phyloP scores from a whole-genome alignment of 2,797 vertebrate species.

The Lepilemur septentrionalis region DNA sequence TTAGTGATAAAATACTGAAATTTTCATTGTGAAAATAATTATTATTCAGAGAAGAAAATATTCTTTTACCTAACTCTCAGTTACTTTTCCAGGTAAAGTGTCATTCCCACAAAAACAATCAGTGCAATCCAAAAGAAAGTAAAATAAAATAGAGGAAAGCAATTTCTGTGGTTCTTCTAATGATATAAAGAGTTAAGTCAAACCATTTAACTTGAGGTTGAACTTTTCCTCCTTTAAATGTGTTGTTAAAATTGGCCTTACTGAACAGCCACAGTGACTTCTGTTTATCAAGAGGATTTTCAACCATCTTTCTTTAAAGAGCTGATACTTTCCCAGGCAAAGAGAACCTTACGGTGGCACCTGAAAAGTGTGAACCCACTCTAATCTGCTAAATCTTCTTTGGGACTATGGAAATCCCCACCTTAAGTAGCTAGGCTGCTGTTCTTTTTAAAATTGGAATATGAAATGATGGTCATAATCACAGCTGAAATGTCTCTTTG shows the following conservation, averaged over 20 bases:
- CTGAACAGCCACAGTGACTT: conserved; percentile 29
- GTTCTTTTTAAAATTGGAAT: conserved; percentile 59
- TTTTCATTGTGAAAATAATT: conserved; percentile 76
- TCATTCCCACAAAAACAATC: conserved; percentile 75
- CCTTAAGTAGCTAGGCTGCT: conserved; percentile 59
- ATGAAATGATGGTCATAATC: conserved; percentile 68
- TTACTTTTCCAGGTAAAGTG: conserved; percentile 74
- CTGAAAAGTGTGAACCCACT: conserved; percentile 46
- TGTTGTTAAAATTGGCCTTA: conserved; percentile 11
- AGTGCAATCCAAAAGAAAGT: conserved; percentile 71
- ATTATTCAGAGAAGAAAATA: conserved; percentile 83
- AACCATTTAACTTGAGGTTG: conserved; percentile 61
- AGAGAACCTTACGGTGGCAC: conserved; percentile 54
- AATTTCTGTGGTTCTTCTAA: conserved; percentile 66
- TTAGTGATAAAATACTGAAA: conserved; percentile 75
- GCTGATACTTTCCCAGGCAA: conserved; percentile 56
- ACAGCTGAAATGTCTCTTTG: conserved; percentile 63
- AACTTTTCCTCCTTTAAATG: conserved; percentile 51
- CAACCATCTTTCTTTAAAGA: conserved; percentile 54
- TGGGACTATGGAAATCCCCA: conserved; percentile 54
- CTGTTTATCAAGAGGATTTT: conserved; percentile 56
- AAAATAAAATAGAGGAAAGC: conserved; percentile 49
- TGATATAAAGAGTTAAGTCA: conserved; percentile 68
- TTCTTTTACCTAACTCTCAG: conserved; percentile 72
- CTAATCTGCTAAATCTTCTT: conserved; percentile 30